Evolutionary conservation across 2,113 vertebrate genomes (phyloP).

Genomic region (Chaetodon auriga): DNA sequence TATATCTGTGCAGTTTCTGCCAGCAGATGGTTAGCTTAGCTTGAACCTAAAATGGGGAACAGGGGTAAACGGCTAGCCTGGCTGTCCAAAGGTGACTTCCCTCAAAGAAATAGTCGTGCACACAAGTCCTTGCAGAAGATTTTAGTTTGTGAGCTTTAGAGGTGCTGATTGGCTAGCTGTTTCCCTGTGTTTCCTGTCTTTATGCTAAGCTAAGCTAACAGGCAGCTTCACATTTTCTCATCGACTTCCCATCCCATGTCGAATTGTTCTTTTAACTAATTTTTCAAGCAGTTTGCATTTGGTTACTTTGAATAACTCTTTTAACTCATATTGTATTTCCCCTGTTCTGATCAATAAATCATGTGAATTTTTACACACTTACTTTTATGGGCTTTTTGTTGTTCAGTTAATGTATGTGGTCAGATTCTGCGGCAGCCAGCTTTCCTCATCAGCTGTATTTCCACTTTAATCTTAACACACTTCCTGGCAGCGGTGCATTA

Average conservation of each 20-base stretch:
- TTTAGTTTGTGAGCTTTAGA: background rate
- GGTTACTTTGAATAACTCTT: too few species aligned
- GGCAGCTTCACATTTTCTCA: background rate
- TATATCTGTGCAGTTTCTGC: background rate
- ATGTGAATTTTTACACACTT: too few species aligned
- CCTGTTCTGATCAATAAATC: too few species aligned
- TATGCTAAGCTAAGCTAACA: too few species aligned
- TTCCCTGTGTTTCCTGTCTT: too few species aligned
- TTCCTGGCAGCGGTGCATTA: slow-evolving; percentile 9
- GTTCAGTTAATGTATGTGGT: background rate
- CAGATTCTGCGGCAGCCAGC: background rate
- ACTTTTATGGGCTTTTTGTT: background rate
- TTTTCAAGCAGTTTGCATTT: too few species aligned
- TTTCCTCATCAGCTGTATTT: background rate
- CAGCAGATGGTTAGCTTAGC: background rate
- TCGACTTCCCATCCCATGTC: background rate
- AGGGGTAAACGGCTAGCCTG: too few species aligned
- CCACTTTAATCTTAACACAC: background rate
- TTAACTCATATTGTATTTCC: too few species aligned
- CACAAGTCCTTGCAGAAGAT: background rate
- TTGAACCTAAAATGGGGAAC: background rate
- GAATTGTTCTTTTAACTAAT: too few species aligned
- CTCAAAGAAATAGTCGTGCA: background rate
- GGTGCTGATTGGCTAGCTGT: too few species aligned
- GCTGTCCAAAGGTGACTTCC: too few species aligned